phyloP scores from a whole-genome alignment of 2,113 vertebrate species.

The Odobenus rosmarus region DNA sequence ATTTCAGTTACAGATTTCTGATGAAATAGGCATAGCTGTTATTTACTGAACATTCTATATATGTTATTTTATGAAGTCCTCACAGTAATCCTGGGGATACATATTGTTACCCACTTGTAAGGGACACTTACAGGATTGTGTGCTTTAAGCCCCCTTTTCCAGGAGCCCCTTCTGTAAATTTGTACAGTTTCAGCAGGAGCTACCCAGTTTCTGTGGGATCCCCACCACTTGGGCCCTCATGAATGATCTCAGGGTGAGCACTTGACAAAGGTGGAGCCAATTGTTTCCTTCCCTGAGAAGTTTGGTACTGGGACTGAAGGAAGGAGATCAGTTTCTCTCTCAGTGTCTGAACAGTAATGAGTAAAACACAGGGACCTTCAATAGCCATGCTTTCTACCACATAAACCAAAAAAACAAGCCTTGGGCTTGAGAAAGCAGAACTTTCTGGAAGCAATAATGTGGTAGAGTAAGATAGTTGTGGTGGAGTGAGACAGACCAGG shows the following conservation, averaged over 20 bases:
- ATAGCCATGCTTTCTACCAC: background rate
- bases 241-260: background rate
- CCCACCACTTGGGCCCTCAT: accelerated
- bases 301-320: background rate
- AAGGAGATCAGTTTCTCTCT: background rate
- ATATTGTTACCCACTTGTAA: background rate
- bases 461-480: background rate
- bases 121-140: background rate
- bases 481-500: background rate
- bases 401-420: background rate
- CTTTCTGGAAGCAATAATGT: background rate
- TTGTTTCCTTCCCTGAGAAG: background rate
- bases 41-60: background rate
- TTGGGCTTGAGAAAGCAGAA: background rate
- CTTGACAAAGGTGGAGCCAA: background rate
- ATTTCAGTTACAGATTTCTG: background rate
- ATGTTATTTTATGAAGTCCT: background rate
- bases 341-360: background rate
- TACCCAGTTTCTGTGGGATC: background rate
- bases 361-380: background rate
- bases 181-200: background rate
- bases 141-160: background rate
- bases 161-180: background rate
- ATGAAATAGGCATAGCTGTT: background rate
- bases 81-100: background rate